These are phyloP conservation scores for Agrotis ipsilon DNA, from an alignment of 2,888 invertebrate genomes.

Conservation along the genomic window DNA sequence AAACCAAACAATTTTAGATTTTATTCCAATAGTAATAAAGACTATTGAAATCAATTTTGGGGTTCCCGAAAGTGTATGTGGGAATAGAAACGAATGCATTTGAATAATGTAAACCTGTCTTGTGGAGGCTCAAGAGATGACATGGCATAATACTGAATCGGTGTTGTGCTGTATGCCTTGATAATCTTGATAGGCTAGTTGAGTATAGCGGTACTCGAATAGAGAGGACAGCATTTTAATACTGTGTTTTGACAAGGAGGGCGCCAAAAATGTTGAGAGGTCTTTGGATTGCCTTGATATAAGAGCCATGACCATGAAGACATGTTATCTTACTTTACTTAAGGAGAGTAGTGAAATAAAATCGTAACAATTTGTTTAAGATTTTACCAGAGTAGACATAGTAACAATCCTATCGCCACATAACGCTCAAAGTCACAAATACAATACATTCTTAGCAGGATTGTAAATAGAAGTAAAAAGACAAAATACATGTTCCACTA, in stretches of 20 bases:
- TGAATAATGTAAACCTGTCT: conserved; percentile 89
- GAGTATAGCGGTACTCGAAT: conserved; percentile 54
- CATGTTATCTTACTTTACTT: not conserved
- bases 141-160: conserved; percentile 85
- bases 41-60: conserved; percentile 44
- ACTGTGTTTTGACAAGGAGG: not conserved
- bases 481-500: not conserved
- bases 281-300: not conserved
- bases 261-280: not conserved
- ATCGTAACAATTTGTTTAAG: not conserved
- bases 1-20: conserved; percentile 56
- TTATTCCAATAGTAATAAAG: conserved; percentile 54
- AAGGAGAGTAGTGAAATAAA: not conserved
- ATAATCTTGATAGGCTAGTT: conserved; percentile 67
- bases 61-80: conserved; percentile 62
- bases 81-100: conserved; percentile 81
- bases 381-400: not conserved
- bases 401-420: no score
- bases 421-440: not conserved
- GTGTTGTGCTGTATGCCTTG: conserved; percentile 77
- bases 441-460: not conserved
- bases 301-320: not conserved
- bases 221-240: conserved; percentile 8
- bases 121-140: conserved; percentile 84
- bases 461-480: not conserved